Conservation (phyloP, 2,797 vertebrate species). For the Ptychadena robeensis region DNA sequence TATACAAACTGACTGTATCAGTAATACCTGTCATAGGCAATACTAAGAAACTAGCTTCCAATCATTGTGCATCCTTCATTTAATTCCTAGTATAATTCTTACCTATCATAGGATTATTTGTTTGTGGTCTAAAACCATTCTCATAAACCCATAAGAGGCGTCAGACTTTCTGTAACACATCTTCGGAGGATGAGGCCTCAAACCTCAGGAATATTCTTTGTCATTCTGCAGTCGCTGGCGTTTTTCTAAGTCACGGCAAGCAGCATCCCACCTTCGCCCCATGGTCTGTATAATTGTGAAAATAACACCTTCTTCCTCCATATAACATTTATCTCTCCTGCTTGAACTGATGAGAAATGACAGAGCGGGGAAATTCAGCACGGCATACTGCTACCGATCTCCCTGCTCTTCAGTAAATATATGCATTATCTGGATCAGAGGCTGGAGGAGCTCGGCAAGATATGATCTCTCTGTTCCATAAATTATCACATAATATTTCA, state of each 20-base stretch:
- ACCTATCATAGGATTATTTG: too few relatives aligned
- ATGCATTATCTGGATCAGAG: slow-evolving; percentile 4
- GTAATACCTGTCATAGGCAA: too few relatives aligned
- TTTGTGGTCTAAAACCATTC: not conserved
- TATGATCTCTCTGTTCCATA: not conserved
- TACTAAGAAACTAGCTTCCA: too few relatives aligned
- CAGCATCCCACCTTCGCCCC: not conserved
- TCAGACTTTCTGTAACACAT: too few relatives aligned
- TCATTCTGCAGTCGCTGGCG: not conserved
- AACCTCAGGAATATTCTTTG: not conserved
- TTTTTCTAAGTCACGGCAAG: not conserved
- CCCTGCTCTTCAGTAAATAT: slow-evolving; percentile 10
- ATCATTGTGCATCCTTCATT: too few relatives aligned
- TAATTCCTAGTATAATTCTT: not conserved
- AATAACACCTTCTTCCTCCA: not conserved
- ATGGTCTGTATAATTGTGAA: not conserved
- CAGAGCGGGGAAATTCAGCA: not conserved
- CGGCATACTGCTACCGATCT: not conserved
- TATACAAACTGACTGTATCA: too few relatives aligned
- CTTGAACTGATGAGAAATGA: slow-evolving; percentile 23
- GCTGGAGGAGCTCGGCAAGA: not conserved
- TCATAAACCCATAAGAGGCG: not conserved
- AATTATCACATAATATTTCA: not conserved
- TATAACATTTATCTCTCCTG: slow-evolving; percentile 8
- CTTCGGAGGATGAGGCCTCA: not conserved